Base-by-base conservation (phyloP, 2,797 vertebrate species). In the Sebastes variabilis region DNA sequence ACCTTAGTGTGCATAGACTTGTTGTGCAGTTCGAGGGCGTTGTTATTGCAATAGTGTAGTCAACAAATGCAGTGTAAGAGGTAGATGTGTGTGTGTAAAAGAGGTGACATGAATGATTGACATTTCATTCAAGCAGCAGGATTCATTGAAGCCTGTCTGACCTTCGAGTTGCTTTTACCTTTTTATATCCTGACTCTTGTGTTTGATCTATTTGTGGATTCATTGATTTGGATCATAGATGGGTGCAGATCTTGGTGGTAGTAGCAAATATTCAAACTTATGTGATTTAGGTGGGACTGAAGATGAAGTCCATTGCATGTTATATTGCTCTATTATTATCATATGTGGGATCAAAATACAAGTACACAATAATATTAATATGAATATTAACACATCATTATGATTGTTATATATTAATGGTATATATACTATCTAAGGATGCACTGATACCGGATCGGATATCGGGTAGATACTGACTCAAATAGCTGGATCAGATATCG, bases 1-100 rank as follows among this genome's bases (percentile, higher is more conserved):
- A 92, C 90, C 79, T 87, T 83, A 29, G 79, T 83, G 83, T 72
- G 29, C 29, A 29, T 29, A 29, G 29, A 70, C 10, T 76, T 75
- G 49, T 79, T 66, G 42, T 78, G 67, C 49, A 75, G 71, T 74
- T 74, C 80, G 80, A 86, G 84, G 77, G 27, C 79, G 75, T 70
- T 80, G 54, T 74, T 79, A 22, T 72, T 80, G 77, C 24, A 65
- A 8, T 67, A 62, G 27, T 71, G 24, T 22, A 8, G 61, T 67
- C 24, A 46, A 36, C 46, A 32, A 36, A 20, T 79, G 76, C 70
- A 36, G 64, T 13, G 36, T 34, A 29, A 13, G 20, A 9, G 20
- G 14, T 59, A 8, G 10, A 14, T 46, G 20, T 25, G 11, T 24
- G 34, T 59, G 30, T 32, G 30, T 34, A 20, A 10, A 13, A 25